Base-by-base conservation (phyloP, 2,113 vertebrate genomes). In the Lagenorhynchus albirostris region DNA sequence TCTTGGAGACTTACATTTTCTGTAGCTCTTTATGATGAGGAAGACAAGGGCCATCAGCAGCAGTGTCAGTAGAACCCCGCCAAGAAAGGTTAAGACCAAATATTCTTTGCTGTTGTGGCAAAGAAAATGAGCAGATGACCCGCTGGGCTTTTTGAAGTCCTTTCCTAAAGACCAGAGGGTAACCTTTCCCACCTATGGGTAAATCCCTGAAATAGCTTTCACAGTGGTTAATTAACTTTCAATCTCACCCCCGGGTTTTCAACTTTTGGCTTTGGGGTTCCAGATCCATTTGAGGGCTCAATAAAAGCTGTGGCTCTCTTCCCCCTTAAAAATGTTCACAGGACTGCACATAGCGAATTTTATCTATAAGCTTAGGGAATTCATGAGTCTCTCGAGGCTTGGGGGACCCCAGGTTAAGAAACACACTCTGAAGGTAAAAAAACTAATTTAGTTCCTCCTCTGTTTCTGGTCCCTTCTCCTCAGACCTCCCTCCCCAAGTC, bases 1-100 rank as follows among this genome's bases (percentile, higher is more conserved):
- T 89, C 47, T 0, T 13, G 9, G 53, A 29, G 53, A 53, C 98
- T 99, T 96, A 99, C 98, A 63, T 97, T 95, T 98, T 58, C 90
- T 79, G 82, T 2, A 97, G 86, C 77, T 70, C 83, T 85, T 97
- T 25, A 71, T 63, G 94, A 95, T 14, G 67, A 98, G 36, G 82
- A 0, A 77, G 97, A 98, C 1, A 62, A 98, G 0, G 26, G 38
- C 91, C 85, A 83, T 53, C 1, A 98, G 29, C 63, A 98, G 58
- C 80, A 98, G 0, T 0, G 98, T 91, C 36, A 81, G 80, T 11
- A 99, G 76, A 92, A 98, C 2, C 3, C 98, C 99, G 36, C 83
- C 95, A 58, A 97, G 5, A 91, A 98, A 98, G 68, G 98, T 97
- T 12, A 99, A 63, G 0, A 68, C 63, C 0, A 98, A 0, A 79